phyloP scores from a whole-genome alignment of 2,797 vertebrate genomes.

The Tragelaphus eurycerus region DNA sequence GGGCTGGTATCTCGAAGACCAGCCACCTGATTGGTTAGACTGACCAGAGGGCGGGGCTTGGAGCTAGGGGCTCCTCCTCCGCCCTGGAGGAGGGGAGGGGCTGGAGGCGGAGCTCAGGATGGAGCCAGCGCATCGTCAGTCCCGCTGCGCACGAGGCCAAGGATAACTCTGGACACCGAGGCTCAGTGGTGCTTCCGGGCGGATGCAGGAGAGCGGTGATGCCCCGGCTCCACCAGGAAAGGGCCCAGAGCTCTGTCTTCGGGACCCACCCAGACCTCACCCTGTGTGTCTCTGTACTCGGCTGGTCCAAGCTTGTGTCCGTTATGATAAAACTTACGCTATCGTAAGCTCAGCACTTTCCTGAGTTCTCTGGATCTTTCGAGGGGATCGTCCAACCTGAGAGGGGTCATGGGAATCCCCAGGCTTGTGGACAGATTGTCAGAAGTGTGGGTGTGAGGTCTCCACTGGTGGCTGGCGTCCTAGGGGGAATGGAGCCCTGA shows the following conservation, averaged over 20 bases:
- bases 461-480: no score
- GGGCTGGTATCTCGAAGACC: background rate
- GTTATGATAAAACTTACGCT: background rate
- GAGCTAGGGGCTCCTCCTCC: background rate
- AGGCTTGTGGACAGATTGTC: background rate
- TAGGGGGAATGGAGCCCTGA: background rate
- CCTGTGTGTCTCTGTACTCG: background rate
- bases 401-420: background rate
- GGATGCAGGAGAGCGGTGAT: accelerated
- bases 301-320: background rate
- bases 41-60: background rate
- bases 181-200: background rate
- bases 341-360: background rate
- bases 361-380: background rate
- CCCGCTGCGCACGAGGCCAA: accelerated
- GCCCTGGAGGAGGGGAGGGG: background rate
- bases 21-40: background rate
- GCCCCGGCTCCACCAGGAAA: accelerated
- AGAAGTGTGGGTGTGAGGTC: background rate
- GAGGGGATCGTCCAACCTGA: background rate
- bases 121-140: accelerated
- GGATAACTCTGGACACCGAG: background rate
- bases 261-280: background rate
- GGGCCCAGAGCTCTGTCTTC: background rate
- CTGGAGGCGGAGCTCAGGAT: background rate